Base-by-base conservation (phyloP, 2,113 vertebrate species). In the Antidorcas marsupialis region DNA sequence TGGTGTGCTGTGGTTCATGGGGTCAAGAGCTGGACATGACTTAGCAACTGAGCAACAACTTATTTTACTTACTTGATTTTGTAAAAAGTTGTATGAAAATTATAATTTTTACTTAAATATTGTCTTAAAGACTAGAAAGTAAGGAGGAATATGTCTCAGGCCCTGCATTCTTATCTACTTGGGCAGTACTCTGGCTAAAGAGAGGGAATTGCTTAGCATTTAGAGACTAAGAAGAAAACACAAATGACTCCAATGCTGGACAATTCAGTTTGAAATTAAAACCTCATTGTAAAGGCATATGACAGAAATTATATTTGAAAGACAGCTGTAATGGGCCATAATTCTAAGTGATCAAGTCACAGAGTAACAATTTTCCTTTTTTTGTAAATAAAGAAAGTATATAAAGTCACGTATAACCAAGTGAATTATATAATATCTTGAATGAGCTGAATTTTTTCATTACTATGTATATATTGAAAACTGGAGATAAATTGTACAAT, bases 1-100 rank as follows among this genome's bases (percentile, higher is more conserved):
- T 27, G 36, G 12, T 43, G 6, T 27, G 11, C 23, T 76, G 71
- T 43, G 36, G 36, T 27, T 14, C 71, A 14, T 27, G 36, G 12
- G 23, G 36, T 39, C 23, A 27, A 43, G 36, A 76, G 12, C 4
- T 76, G 71, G 36, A 76, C 71, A 43, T 0, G 6, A 27, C 71
- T 76, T 43, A 43, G 71, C 36, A 76, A 43, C 71, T 76, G 36
- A 43, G 39, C 36, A 43, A 43, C 71, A 43, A 43, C 19, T 89
- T 89, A 47, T 50, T 84, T 97, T 50, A 45, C 45, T 84, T 59
- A 43, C 62, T 86, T 87, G 67, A 89, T 91, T 91, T 94, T 95
- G 50, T 16, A 87, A 88, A 83, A 96, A 16, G 14, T 36, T 47
- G 2, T 88, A 3, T 91, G 82, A 81, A 97, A 55, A 6, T 89